Conservation (phyloP, 92 coral and sea anemone genomes). For the Phenganax marumi region DNA sequence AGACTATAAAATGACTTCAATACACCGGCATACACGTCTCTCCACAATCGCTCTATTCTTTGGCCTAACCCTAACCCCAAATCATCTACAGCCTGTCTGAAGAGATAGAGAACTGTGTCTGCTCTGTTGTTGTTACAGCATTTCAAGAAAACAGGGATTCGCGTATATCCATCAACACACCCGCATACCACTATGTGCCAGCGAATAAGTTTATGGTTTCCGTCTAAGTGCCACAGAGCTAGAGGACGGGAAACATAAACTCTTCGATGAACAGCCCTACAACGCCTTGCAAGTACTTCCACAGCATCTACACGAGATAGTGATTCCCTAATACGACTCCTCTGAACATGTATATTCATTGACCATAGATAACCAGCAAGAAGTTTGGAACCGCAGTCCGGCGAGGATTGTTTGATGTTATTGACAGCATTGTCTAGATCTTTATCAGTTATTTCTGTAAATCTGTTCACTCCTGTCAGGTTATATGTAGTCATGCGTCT, state of each 20-base stretch:
- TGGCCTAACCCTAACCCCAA: slow-evolving; percentile 19
- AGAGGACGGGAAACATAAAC: slow-evolving; percentile 40
- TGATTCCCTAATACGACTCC: slow-evolving; percentile 42
- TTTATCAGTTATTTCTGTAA: slow-evolving; percentile 43
- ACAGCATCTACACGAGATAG: slow-evolving; percentile 41
- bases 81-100: slow-evolving; percentile 16
- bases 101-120: slow-evolving; percentile 29
- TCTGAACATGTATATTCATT: slow-evolving; percentile 38
- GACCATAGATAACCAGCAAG: slow-evolving; percentile 45
- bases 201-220: slow-evolving; percentile 51
- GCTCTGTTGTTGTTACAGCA: slow-evolving; percentile 32
- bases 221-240: slow-evolving; percentile 44
- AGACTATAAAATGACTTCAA: slow-evolving; percentile 10
- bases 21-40: slow-evolving; percentile 25
- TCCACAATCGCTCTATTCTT: slow-evolving; percentile 26
- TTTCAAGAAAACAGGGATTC: slow-evolving; percentile 27
- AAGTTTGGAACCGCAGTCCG: slow-evolving; percentile 48
- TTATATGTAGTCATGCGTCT: too few species aligned
- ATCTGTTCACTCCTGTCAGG: slow-evolving; percentile 35
- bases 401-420: slow-evolving; percentile 35
- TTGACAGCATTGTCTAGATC: slow-evolving; percentile 33
- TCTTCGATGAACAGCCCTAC: slow-evolving; percentile 38
- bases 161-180: slow-evolving; percentile 35
- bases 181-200: slow-evolving; percentile 33
- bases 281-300: slow-evolving; percentile 35